phyloP scores from a whole-genome alignment of 2,797 vertebrate genomes.

The Gouania willdenowi region DNA sequence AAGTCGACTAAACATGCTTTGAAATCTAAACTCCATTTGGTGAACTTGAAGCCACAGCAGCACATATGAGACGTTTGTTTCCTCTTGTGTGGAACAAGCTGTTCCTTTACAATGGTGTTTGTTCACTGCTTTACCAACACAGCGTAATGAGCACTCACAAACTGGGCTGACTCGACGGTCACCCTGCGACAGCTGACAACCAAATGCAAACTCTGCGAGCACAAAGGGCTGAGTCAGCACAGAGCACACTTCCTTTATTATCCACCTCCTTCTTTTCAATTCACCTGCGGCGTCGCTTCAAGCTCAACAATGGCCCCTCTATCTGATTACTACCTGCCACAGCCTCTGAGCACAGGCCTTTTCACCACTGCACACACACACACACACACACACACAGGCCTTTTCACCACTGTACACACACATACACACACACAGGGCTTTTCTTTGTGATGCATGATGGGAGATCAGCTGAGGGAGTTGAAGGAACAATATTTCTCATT shows the following conservation, averaged over 20 bases:
- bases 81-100: constrained; percentile 1
- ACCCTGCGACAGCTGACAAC: constrained; percentile 23
- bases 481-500: constrained; percentile 52
- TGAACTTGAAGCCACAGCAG: neutral
- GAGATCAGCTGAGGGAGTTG: constrained; percentile 33
- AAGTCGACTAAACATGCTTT: no score
- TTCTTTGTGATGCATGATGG: constrained; percentile 42
- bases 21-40: no score
- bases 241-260: constrained; percentile 55
- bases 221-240: constrained; percentile 47
- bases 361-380: constrained; percentile 3
- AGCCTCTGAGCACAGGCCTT: constrained; percentile 19
- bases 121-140: constrained; percentile 19
- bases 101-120: constrained; percentile 17
- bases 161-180: constrained; percentile 36
- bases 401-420: constrained; percentile 10
- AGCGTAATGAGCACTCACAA: constrained; percentile 20
- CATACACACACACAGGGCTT: constrained; percentile 20
- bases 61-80: constrained; percentile 13
- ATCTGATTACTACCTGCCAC: constrained; percentile 38
- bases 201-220: constrained; percentile 30
- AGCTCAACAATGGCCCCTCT: constrained; percentile 32
- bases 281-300: constrained; percentile 38
- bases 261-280: constrained; percentile 32
- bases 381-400: constrained; percentile 24